Evolutionary conservation across 2,113 vertebrate species (phyloP).

Genomic region (Scopus umbretta): DNA sequence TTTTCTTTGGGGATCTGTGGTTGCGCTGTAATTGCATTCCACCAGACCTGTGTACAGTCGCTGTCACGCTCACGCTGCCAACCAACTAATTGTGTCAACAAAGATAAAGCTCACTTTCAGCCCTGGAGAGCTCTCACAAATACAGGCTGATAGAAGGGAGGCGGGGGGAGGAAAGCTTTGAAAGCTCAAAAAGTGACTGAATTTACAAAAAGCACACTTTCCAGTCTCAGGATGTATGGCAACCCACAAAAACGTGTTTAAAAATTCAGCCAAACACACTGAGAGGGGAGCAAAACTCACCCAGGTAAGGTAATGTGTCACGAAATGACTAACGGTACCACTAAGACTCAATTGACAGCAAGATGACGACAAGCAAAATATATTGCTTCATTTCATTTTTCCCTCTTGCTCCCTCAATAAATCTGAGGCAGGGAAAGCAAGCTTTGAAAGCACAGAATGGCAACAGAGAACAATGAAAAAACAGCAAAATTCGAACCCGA

Average conservation of each 20-base stretch:
- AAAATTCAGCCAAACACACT: neutral
- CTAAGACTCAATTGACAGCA: conserved; percentile 13
- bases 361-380: conserved; percentile 11
- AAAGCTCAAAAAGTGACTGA: neutral
- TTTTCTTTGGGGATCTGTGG: neutral
- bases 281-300: neutral
- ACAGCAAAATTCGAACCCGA: neutral
- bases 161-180: neutral
- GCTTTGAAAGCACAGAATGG: neutral
- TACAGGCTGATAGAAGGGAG: neutral
- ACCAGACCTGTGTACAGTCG: rapidly evolving
- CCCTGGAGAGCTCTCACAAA: neutral
- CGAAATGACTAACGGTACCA: conserved; percentile 7
- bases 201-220: neutral
- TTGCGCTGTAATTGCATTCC: neutral
- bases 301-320: neutral
- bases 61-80: neutral
- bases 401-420: neutral
- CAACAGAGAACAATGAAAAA: neutral
- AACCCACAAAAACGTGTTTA: neutral
- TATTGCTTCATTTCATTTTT: conserved; percentile 41
- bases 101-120: neutral
- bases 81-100: neutral
- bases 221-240: neutral
- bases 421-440: neutral